Conservation (phyloP, 2,888 invertebrate genomes). For the Scaeva pyrastri region DNA sequence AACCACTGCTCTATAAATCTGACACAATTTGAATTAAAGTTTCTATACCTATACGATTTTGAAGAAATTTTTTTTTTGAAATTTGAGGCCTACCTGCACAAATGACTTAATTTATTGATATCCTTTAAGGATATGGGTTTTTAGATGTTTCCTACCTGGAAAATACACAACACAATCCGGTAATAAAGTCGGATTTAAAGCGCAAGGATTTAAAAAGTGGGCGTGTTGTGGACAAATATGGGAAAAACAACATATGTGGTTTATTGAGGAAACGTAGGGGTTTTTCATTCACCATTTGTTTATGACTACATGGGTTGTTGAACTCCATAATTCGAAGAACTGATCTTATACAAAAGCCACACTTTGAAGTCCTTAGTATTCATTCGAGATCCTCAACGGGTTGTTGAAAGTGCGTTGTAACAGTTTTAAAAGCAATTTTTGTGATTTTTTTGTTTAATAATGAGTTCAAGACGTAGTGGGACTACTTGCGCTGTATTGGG, state of each 20-base stretch:
- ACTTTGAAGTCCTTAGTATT: neutral
- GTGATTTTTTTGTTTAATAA: neutral
- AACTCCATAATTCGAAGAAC: neutral
- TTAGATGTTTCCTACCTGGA: too few species aligned
- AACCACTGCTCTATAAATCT: too few species aligned
- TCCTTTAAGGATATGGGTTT: too few species aligned
- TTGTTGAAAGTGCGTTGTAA: neutral
- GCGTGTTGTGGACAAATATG: neutral
- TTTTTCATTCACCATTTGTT: neutral
- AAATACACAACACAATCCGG: neutral
- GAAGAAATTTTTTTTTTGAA: too few species aligned
- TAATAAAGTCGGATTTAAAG: neutral
- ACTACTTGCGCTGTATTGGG: neutral
- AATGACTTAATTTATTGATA: too few species aligned
- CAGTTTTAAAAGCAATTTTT: too few species aligned
- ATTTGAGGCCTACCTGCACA: too few species aligned
- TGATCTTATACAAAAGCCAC: neutral
- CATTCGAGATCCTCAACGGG: neutral
- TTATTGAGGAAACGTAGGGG: neutral
- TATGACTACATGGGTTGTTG: neutral
- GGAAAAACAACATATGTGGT: too few species aligned
- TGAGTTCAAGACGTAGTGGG: neutral
- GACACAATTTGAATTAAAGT: too few species aligned
- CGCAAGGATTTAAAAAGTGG: neutral
- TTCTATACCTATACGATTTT: too few species aligned